phyloP scores from a whole-genome alignment of 2,888 invertebrate genomes.

The Archips xylosteana region DNA sequence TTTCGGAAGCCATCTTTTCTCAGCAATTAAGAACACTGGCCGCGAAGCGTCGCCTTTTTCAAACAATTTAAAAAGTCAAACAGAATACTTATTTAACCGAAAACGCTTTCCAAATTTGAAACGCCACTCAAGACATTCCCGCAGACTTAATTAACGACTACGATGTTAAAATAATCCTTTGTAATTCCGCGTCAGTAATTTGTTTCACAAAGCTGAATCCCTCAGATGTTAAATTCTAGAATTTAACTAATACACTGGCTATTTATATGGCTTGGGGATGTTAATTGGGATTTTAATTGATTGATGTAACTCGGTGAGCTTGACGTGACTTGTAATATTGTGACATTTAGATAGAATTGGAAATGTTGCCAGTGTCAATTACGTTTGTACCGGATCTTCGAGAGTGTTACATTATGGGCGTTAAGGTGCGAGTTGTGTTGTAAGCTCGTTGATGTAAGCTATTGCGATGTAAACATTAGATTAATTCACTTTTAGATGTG shows the following conservation, averaged over 20 bases:
- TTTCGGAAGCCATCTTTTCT: background rate
- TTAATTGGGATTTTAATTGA: conserved; percentile 11
- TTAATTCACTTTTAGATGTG: no score
- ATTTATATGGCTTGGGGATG: conserved; percentile 14
- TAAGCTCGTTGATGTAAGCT: background rate
- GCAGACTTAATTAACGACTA: conserved; percentile 19
- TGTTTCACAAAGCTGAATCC: conserved; percentile 12
- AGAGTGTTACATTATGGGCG: background rate
- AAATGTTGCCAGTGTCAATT: conserved; percentile 8
- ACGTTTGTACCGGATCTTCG: background rate
- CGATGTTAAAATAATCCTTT: conserved; percentile 26
- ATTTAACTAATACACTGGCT: conserved; percentile 15
- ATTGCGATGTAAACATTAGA: background rate
- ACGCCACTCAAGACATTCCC: conserved; percentile 20
- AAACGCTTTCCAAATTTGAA: conserved; percentile 13
- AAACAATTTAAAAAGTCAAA: conserved; percentile 19
- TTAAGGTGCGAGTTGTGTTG: background rate
- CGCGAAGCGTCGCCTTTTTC: background rate
- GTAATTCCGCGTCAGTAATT: conserved; percentile 19
- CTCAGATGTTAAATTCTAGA: conserved; percentile 20
- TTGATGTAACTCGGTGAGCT: conserved; percentile 2
- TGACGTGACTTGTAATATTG: background rate
- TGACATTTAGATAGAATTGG: background rate
- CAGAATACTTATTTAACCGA: conserved; percentile 15
- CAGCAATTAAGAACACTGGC: background rate